phyloP scores from a whole-genome alignment of 2,797 vertebrate species.

The Gambelia wislizenii region DNA sequence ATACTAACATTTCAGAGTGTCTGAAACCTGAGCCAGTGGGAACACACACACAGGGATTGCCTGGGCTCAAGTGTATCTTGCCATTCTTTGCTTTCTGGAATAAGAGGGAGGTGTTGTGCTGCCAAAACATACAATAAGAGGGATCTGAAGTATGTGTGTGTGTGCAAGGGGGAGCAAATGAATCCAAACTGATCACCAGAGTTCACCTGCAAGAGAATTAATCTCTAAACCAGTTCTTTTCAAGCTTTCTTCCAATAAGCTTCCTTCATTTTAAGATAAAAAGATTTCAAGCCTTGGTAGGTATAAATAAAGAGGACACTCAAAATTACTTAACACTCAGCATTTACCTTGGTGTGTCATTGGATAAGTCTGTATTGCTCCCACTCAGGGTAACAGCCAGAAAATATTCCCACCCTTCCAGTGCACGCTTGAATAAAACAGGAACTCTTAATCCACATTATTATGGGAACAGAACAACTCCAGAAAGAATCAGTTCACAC shows the following conservation, averaged over 20 bases:
- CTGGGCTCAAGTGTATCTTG: slow-evolving; percentile 6
- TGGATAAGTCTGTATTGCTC: background rate
- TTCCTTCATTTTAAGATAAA: background rate
- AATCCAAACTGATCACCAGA: background rate
- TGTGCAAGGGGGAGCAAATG: background rate
- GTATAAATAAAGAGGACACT: background rate
- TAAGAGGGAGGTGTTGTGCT: background rate
- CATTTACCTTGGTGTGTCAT: background rate
- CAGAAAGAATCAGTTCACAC: background rate
- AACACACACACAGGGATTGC: slow-evolving; percentile 7
- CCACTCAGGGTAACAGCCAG: background rate
- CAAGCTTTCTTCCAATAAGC: background rate
- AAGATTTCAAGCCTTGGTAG: background rate
- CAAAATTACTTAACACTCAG: background rate
- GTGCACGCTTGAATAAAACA: background rate
- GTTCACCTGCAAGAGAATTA: background rate
- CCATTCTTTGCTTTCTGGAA: background rate
- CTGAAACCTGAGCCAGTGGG: slow-evolving; percentile 35
- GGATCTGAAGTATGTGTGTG: background rate
- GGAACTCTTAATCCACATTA: background rate
- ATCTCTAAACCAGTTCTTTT: background rate
- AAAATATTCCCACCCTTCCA: background rate
- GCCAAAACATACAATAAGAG: rapidly evolving
- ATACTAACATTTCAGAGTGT: slow-evolving; percentile 2
- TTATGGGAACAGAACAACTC: background rate